A percentile compares a stretch with the other conserved stretches of the same genome.
Evolutionary conservation across 2,888 invertebrate genomes (phyloP).

Genomic region (Molorchus minor): DNA sequence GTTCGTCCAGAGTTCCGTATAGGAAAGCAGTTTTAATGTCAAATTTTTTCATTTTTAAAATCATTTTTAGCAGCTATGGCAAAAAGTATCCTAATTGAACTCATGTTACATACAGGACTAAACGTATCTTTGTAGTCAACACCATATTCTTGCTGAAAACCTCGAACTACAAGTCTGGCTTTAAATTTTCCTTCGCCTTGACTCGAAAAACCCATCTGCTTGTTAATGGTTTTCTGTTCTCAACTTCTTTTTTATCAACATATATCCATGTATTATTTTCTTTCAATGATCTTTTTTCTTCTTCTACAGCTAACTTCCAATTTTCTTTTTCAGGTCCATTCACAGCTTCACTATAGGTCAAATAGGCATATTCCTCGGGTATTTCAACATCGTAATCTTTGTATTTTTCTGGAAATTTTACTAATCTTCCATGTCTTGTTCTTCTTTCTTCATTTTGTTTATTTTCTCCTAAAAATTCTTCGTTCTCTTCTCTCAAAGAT

Average conservation of each 20-base stretch:
- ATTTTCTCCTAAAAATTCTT: constrained; percentile 16
- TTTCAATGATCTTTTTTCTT: constrained; percentile 36
- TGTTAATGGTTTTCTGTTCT: constrained; percentile 29
- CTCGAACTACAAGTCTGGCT: constrained; percentile 31
- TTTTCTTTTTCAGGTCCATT: constrained; percentile 24
- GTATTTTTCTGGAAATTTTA: constrained; percentile 16
- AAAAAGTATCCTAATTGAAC: too few species aligned
- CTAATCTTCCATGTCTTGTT: constrained; percentile 9
- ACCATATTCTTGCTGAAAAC: constrained; percentile 26
- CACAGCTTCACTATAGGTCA: constrained; percentile 38
- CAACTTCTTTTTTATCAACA: constrained; percentile 30
- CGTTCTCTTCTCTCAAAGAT: too few species aligned
- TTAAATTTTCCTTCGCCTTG: constrained; percentile 29
- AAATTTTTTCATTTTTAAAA: too few species aligned
- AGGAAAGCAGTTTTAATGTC: constrained; percentile 9
- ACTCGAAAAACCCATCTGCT: constrained; percentile 31
- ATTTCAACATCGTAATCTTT: constrained; percentile 12
- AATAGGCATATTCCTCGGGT: neutral
- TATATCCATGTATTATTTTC: constrained; percentile 42
- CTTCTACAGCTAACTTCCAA: constrained; percentile 40
- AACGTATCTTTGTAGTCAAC: constrained; percentile 31
- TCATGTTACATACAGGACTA: constrained; percentile 27
- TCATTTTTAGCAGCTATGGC: too few species aligned
- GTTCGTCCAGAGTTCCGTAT: neutral
- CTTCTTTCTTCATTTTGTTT: neutral